phyloP scores from a whole-genome alignment of 2,113 vertebrate genomes.

The Furnarius figulus region DNA sequence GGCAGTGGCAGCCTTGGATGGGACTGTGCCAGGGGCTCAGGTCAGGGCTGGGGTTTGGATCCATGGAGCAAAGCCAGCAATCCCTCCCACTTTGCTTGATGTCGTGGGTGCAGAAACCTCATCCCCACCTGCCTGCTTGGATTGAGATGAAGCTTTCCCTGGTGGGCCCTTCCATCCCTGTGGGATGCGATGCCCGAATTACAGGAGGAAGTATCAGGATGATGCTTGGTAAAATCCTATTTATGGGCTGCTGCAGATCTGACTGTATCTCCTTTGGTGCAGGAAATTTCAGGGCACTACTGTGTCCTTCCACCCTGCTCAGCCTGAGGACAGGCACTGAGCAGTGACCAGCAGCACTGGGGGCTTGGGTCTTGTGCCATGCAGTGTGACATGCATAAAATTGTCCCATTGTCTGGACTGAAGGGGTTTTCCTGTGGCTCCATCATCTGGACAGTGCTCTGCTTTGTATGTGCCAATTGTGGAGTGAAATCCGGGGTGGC shows the following conservation, averaged over 20 bases:
- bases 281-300: not conserved
- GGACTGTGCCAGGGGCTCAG: not conserved
- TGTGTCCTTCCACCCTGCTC: not conserved
- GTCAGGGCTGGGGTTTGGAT: not conserved
- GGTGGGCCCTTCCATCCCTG: not conserved
- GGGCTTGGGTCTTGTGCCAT: not conserved
- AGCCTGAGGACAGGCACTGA: not conserved
- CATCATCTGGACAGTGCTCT: not conserved
- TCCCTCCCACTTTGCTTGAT: not conserved
- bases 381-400: not conserved
- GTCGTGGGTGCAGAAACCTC: not conserved
- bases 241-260: not conserved
- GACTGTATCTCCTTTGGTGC: not conserved
- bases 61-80: accelerated
- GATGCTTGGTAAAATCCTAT: not conserved
- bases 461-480: not conserved
- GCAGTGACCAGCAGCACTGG: not conserved
- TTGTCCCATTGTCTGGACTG: not conserved
- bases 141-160: not conserved
- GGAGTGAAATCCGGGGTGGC: not conserved
- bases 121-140: not conserved
- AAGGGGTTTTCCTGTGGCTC: not conserved
- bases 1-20: not conserved
- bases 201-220: not conserved
- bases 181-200: not conserved